Conservation (phyloP, 2,888 invertebrate genomes). For the Lepetodrilus schrolli region DNA sequence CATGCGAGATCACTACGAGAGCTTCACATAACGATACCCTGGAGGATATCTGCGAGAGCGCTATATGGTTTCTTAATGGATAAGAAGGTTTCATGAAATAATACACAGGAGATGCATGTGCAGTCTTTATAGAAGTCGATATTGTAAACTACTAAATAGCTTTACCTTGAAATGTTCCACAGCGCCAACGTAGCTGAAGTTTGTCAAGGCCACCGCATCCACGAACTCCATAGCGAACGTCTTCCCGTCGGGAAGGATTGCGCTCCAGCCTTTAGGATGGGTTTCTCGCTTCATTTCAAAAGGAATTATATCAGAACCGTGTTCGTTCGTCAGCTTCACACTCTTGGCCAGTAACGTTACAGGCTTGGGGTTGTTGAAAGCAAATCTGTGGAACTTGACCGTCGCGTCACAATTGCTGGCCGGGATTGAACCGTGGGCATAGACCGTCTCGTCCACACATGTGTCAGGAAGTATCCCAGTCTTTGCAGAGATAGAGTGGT, state of each 20-base stretch:
- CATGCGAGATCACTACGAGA: too few relatives aligned
- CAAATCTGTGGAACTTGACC: conserved; percentile 51
- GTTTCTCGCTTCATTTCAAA: conserved; percentile 58
- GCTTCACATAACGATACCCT: too few relatives aligned
- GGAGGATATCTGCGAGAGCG: too few relatives aligned
- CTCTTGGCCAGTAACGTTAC: conserved; percentile 52
- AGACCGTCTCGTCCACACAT: conserved; percentile 31
- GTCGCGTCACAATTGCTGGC: conserved; percentile 39
- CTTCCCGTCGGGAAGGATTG: conserved; percentile 47
- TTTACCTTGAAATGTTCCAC: too few relatives aligned
- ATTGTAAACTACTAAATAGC: too few relatives aligned
- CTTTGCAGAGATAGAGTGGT: conserved; percentile 40
- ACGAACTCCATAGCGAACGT: conserved; percentile 53
- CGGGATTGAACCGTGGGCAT: conserved; percentile 28
- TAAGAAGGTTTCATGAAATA: too few relatives aligned
- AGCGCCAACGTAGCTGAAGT: conserved; percentile 59
- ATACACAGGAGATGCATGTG: too few relatives aligned
- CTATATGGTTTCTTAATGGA: too few relatives aligned
- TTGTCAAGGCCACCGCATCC: conserved; percentile 57
- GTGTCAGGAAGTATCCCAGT: conserved; percentile 30
- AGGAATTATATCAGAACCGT: conserved; percentile 47
- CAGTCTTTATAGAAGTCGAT: too few relatives aligned
- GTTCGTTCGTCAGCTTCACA: conserved; percentile 43
- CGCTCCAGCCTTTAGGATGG: conserved; percentile 64
- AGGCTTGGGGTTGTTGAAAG: conserved; percentile 64